phyloP scores from a whole-genome alignment of 2,113 vertebrate genomes.

The Tylochromis polylepis region DNA sequence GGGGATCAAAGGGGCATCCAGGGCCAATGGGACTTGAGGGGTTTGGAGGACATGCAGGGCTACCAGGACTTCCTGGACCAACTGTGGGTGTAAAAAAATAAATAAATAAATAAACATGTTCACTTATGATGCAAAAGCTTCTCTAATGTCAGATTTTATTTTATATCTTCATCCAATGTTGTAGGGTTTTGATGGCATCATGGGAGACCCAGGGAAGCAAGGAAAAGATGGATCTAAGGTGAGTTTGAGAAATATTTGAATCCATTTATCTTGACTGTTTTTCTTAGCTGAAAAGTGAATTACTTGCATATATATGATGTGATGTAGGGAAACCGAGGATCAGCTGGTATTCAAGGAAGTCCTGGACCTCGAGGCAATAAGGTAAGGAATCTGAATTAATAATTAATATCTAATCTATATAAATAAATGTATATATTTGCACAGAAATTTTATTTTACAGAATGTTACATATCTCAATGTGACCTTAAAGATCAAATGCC shows the following conservation, averaged over 20 bases:
- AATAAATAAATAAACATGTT: neutral
- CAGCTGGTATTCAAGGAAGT: constrained; percentile 53
- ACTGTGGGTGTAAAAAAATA: constrained; percentile 48
- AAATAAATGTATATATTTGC: neutral
- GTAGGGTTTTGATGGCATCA: constrained; percentile 70
- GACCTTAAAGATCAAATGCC: neutral
- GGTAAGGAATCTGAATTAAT: constrained; percentile 31
- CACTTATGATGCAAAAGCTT: neutral
- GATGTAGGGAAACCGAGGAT: constrained; percentile 65
- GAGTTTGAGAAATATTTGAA: neutral
- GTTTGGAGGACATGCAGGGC: constrained; percentile 51
- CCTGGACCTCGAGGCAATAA: constrained; percentile 66
- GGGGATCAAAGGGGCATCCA: constrained; percentile 57
- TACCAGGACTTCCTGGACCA: constrained; percentile 54
- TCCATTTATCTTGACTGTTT: fast-evolving
- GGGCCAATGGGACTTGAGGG: constrained; percentile 66
- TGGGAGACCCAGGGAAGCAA: constrained; percentile 70
- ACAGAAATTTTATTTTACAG: neutral
- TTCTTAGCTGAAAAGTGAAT: neutral
- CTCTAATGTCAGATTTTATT: neutral
- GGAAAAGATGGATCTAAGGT: constrained; percentile 73
- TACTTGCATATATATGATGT: neutral
- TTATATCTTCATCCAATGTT: neutral
- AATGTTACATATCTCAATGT: neutral
- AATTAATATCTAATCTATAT: neutral